Percentiles rank a stretch among this genome's conserved stretches.
Evolutionary conservation across 2,113 vertebrate genomes (phyloP).

Genomic region (Fukomys damarensis): DNA sequence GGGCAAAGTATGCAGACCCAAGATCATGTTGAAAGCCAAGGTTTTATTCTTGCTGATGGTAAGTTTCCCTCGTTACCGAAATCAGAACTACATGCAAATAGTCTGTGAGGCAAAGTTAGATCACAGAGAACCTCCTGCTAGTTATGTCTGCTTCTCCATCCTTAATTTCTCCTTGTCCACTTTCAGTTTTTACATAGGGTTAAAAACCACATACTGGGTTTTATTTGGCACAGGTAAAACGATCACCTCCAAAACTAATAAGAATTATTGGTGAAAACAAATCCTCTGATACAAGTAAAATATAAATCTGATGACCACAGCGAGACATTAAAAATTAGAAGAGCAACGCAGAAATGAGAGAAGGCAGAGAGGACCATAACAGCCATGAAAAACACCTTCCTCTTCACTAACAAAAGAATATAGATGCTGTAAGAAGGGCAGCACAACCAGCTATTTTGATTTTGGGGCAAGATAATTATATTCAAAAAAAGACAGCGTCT

Average conservation of each 20-base stretch:
- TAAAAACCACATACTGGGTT: neutral
- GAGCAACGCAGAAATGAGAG: constrained; percentile 48
- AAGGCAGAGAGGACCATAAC: constrained; percentile 1
- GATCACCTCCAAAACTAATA: neutral
- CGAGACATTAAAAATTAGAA: constrained; percentile 71
- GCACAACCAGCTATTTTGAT: constrained; percentile 69
- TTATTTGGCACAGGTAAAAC: neutral
- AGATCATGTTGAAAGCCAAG: neutral
- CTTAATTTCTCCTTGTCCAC: neutral
- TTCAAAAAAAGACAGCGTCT: constrained; percentile 83
- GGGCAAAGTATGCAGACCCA: neutral
- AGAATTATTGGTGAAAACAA: constrained; percentile 46
- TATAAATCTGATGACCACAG: constrained; percentile 61
- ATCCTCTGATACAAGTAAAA: constrained; percentile 63
- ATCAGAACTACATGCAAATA: neutral
- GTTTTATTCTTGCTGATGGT: neutral
- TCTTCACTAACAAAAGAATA: constrained; percentile 58
- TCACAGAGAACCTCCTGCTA: rapidly evolving
- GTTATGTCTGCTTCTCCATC: neutral
- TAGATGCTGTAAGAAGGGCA: constrained; percentile 45
- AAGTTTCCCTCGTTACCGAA: neutral
- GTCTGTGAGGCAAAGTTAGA: neutral
- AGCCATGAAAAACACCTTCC: neutral
- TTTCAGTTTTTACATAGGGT: neutral
- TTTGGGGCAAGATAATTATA: constrained; percentile 80